Conservation (phyloP, 2,888 invertebrate species). For the Spilosoma lubricipeda region DNA sequence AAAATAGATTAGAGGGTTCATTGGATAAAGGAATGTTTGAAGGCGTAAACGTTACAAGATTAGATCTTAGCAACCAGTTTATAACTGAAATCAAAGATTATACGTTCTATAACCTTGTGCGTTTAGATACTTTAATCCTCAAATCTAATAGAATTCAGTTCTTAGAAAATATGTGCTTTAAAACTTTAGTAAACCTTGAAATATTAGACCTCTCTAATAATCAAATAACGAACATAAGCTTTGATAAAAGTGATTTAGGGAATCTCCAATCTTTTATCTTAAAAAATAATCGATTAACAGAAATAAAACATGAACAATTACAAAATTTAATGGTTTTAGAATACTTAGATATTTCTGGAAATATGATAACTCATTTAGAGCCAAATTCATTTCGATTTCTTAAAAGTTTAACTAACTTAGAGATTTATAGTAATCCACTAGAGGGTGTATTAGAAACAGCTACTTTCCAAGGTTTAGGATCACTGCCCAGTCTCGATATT, state of each 20-base stretch:
- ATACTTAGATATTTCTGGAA: constrained; percentile 69
- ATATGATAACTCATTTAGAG: constrained; percentile 64
- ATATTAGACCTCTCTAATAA: constrained; percentile 70
- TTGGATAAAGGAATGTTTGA: constrained; percentile 66
- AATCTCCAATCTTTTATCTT: constrained; percentile 59
- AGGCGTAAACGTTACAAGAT: constrained; percentile 57
- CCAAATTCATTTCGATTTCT: constrained; percentile 61
- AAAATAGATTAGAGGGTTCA: constrained; percentile 63
- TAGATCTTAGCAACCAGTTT: constrained; percentile 66
- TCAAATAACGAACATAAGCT: constrained; percentile 60
- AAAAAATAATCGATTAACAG: constrained; percentile 60
- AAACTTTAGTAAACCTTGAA: constrained; percentile 51
- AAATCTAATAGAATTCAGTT: constrained; percentile 63
- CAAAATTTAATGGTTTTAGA: constrained; percentile 54
- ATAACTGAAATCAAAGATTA: constrained; percentile 63
- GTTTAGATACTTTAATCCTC: constrained; percentile 56
- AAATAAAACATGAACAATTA: constrained; percentile 60
- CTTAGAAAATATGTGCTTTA: constrained; percentile 62
- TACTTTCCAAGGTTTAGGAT: constrained; percentile 66
- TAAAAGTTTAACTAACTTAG: constrained; percentile 59
- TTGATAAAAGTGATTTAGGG: constrained; percentile 61
- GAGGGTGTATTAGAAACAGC: constrained; percentile 57
- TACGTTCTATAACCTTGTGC: constrained; percentile 63
- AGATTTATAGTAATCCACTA: constrained; percentile 68
- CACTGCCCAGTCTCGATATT: constrained; percentile 67